Conservation (phyloP, 2,888 invertebrate genomes). For the Agriopis aurantiaria region DNA sequence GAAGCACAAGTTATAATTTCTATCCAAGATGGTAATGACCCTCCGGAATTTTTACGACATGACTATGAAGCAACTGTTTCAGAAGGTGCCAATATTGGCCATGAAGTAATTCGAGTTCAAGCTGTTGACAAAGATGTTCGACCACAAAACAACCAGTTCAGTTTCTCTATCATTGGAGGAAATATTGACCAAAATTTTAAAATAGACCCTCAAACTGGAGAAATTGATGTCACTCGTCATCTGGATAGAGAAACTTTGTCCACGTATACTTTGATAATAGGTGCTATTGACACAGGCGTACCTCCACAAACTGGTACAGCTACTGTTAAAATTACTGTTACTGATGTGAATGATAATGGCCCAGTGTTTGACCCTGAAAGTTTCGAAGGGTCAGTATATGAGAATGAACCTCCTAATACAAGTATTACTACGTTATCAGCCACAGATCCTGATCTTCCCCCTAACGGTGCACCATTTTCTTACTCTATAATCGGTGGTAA, state of each 20-base stretch:
- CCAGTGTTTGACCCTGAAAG: conserved; percentile 92
- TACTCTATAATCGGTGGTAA: conserved; percentile 93
- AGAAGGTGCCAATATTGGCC: conserved; percentile 92
- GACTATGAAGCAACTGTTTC: conserved; percentile 92
- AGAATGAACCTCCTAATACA: conserved; percentile 94
- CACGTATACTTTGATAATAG: conserved; percentile 91
- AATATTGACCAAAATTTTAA: conserved; percentile 94
- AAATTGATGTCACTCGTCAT: conserved; percentile 91
- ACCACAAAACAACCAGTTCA: conserved; percentile 96
- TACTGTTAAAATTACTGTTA: conserved; percentile 91
- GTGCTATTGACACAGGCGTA: conserved; percentile 95
- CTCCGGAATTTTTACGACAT: conserved; percentile 95
- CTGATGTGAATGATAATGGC: conserved; percentile 97
- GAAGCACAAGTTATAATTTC: conserved; percentile 97
- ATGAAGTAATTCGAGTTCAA: conserved; percentile 91
- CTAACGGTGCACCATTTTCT: conserved; percentile 96
- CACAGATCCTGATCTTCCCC: conserved; percentile 95
- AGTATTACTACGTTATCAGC: conserved; percentile 94
- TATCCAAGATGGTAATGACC: conserved; percentile 98
- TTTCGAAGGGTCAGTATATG: conserved; percentile 92
- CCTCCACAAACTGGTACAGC: conserved; percentile 97
- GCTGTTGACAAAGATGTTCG: conserved; percentile 97
- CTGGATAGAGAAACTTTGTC: conserved; percentile 94
- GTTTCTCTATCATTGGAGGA: conserved; percentile 95
- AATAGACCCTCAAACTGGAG: conserved; percentile 94